phyloP scores from a whole-genome alignment of 2,113 vertebrate genomes.

The Malaclemys terrapin region DNA sequence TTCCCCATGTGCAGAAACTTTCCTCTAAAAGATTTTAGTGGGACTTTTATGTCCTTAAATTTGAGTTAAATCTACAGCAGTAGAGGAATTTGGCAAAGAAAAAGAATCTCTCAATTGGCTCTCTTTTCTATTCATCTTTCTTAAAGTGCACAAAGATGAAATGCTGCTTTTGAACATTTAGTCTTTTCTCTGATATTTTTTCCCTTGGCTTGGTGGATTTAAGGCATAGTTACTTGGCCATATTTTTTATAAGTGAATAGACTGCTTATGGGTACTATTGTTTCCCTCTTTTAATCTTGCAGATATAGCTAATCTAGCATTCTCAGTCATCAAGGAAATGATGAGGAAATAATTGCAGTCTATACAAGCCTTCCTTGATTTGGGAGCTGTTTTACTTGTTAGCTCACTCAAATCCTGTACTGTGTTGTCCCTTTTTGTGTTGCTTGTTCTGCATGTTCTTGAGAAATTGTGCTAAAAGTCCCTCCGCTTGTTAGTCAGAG shows the following conservation, averaged over 20 bases:
- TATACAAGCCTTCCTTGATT: accelerated
- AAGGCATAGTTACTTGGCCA: background rate
- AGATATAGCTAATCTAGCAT: background rate
- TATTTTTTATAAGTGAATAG: background rate
- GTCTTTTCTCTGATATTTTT: background rate
- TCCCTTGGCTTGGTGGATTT: background rate
- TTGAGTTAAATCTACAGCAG: background rate
- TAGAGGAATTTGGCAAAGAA: background rate
- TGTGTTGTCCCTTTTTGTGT: no score
- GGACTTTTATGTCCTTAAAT: background rate
- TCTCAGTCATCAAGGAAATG: background rate
- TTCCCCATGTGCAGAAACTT: background rate
- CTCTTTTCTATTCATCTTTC: background rate
- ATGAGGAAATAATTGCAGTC: background rate
- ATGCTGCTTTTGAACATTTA: background rate
- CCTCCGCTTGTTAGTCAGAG: background rate
- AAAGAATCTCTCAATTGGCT: accelerated
- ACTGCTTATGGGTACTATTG: background rate
- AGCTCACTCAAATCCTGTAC: background rate
- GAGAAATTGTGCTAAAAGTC: background rate
- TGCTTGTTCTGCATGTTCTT: background rate
- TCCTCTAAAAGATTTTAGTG: background rate
- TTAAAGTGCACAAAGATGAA: background rate
- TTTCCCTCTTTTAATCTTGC: background rate
- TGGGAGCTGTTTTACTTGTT: background rate